These are phyloP conservation scores for Sinella curviseta DNA, from an alignment of 1,140 invertebrate genomes.

Conservation along the genomic window DNA sequence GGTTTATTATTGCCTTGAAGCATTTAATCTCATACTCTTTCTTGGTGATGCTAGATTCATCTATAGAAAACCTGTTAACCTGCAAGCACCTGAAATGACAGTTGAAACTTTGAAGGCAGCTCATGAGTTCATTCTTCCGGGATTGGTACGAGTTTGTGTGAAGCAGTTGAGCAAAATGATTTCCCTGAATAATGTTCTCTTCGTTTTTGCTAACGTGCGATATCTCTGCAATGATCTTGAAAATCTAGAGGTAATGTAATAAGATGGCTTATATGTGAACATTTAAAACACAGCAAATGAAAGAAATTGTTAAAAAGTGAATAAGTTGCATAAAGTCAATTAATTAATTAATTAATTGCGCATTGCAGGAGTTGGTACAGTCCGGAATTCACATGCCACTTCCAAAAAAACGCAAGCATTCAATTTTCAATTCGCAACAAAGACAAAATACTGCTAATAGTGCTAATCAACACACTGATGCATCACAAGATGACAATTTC, in stretches of 20 bases:
- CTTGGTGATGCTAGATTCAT: not conserved
- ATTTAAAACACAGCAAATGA: too few relatives aligned
- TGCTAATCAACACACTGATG: not conserved
- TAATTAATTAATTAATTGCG: too few relatives aligned
- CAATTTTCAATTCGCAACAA: not conserved
- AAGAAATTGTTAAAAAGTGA: not conserved
- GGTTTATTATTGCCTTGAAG: not conserved
- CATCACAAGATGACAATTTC: not conserved
- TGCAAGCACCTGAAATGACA: conserved; percentile 64
- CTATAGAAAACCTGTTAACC: not conserved
- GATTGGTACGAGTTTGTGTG: conserved; percentile 63
- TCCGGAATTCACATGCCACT: too few relatives aligned
- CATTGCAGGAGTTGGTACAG: too few relatives aligned
- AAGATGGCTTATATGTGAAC: not conserved
- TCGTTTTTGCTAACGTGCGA: conserved; percentile 58
- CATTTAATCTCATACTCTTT: not conserved
- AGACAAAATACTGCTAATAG: not conserved
- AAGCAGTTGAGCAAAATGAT: conserved; percentile 61
- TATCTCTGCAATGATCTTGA: conserved; percentile 52
- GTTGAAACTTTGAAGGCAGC: conserved; percentile 67
- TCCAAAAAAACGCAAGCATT: too few relatives aligned
- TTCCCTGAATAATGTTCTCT: conserved; percentile 56
- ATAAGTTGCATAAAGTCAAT: too few relatives aligned
- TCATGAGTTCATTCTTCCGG: conserved; percentile 65
- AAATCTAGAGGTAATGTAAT: conserved; percentile 36